A percentile compares a stretch with the other conserved stretches of the same genome.
Evolutionary conservation across 2,888 invertebrate genomes (phyloP).

Genomic region (Caenorhabditis uteleia): DNA sequence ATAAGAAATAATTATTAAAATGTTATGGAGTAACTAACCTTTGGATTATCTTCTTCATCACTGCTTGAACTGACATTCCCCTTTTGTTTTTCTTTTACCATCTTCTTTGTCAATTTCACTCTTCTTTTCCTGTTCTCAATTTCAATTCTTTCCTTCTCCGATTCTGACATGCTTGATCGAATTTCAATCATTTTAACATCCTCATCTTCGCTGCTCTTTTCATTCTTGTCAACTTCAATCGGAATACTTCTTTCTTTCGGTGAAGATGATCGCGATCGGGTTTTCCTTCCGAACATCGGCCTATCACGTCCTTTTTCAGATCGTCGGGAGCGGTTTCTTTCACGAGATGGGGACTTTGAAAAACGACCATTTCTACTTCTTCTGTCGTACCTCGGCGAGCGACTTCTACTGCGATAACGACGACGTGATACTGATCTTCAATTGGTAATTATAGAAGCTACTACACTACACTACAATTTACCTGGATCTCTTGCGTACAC

Average conservation of each 20-base stretch:
- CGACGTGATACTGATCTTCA: background rate
- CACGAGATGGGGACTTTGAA: background rate
- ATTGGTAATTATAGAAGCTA: background rate
- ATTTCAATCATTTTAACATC: constrained; percentile 41
- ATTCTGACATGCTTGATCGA: constrained; percentile 65
- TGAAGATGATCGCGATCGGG: background rate
- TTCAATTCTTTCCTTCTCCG: constrained; percentile 63
- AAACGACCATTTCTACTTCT: background rate
- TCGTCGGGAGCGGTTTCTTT: too few relatives aligned
- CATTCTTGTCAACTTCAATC: background rate
- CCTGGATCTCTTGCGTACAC: constrained; percentile 1
- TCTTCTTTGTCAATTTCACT: constrained; percentile 57
- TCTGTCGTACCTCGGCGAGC: constrained; percentile 2
- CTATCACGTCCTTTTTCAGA: background rate
- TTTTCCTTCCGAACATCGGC: constrained; percentile 1
- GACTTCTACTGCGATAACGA: constrained; percentile 2
- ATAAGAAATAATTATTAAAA: background rate
- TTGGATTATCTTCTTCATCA: constrained; percentile 43
- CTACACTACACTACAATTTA: background rate
- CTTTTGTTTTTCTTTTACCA: constrained; percentile 41
- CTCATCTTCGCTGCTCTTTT: constrained; percentile 23
- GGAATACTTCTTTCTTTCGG: constrained; percentile 6
- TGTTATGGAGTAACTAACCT: constrained; percentile 14
- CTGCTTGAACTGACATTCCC: constrained; percentile 13
- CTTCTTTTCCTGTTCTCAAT: constrained; percentile 65